These are phyloP conservation scores for Coendou prehensilis DNA, from an alignment of 2,797 vertebrate species.

Conservation along the genomic window DNA sequence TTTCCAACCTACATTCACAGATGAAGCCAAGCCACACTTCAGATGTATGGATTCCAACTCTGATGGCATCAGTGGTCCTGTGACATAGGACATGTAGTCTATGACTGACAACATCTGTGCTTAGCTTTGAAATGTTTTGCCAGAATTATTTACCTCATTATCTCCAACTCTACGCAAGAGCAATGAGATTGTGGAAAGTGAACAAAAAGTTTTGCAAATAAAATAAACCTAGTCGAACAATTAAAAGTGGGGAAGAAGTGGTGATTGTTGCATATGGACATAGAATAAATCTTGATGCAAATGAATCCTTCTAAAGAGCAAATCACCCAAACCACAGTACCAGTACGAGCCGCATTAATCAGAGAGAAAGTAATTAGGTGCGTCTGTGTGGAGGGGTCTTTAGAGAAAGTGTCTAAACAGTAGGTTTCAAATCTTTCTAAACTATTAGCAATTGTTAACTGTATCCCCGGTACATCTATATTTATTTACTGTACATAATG, in stretches of 20 bases:
- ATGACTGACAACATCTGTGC: conserved; percentile 18
- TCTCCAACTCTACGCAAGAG: conserved; percentile 10
- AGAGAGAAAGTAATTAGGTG: not conserved
- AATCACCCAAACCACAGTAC: not conserved
- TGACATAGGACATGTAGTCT: not conserved
- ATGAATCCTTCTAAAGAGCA: not conserved
- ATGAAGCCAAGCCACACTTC: not conserved
- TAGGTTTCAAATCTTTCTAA: conserved; percentile 45
- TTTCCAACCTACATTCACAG: conserved; percentile 37
- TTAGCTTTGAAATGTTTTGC: conserved; percentile 52
- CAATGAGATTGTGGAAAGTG: not conserved
- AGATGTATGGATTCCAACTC: not conserved
- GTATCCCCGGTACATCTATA: not conserved
- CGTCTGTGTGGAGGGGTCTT: not conserved
- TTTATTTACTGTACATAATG: not conserved
- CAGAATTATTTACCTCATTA: not conserved
- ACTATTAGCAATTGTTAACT: not conserved
- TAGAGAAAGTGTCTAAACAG: not conserved
- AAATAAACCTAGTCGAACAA: conserved; percentile 11
- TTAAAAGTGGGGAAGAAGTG: conserved; percentile 23
- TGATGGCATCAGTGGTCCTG: not conserved
- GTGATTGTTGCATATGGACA: not conserved
- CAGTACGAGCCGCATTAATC: not conserved
- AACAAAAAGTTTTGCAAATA: conserved; percentile 31
- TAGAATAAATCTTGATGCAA: not conserved